Evolutionary conservation across 2,113 vertebrate species (phyloP), one percentile per base, ranked within the genome.

Genomic region (Hypocryptadius cinnamomeus): DNA sequence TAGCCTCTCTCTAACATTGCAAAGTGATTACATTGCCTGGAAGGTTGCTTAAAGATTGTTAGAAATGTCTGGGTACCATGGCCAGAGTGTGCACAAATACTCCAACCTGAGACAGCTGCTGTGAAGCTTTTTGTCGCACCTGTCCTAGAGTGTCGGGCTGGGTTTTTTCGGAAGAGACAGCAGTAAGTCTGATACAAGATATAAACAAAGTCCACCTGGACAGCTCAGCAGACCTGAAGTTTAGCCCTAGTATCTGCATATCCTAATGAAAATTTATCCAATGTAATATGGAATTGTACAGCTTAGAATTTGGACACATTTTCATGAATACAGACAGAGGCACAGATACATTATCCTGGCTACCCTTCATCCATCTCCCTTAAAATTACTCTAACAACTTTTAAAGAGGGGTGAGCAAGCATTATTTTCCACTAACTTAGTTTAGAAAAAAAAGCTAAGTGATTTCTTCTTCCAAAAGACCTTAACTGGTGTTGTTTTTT

Each of bases 1-100:
- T 77, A 0, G 0, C 14, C 15, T 63, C 5, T 64, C 33, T 59
- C 30, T 79, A 21, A n/a, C 5, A 8, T 5, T 2, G 3, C 42
- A 66, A 80, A 44, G 31, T 84, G 39, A 23, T 87, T 87, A 24
- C 5, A 5, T 13, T 86, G 19, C 39, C 1, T 11, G 37, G 63
- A 66, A 86, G 6, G 54, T 51, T 57, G 21, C 42, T 57, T 90
- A 8, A 42, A 72, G 37, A 8, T 25, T 45, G 19, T 65, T 88
- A 35, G 22, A 73, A 85, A 35, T 10, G 4, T 56, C 13, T 45
- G 45, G 28, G 8, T 65, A 6, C 40, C 9, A 0, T 24, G 33
- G 53, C 45, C 50, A 71, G 47, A 54, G 20, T 1, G 2, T 1
- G 1, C 30, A 35, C 25, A 57, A 30, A 14, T 61, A 31, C 22